phyloP scores from a whole-genome alignment of 2,888 invertebrate species.

The Eupithecia inturbata region DNA sequence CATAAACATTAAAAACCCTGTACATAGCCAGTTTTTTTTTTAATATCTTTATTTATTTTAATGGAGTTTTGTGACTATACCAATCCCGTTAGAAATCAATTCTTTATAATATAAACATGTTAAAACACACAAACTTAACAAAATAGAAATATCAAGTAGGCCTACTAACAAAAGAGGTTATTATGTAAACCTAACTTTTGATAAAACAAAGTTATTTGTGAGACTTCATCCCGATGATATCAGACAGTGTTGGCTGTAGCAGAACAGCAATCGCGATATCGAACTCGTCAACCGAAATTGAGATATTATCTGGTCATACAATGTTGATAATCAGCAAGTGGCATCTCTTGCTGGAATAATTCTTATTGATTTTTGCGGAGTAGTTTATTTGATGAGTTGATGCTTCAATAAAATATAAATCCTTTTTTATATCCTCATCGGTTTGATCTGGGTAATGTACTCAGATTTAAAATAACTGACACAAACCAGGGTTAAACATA shows the following conservation, averaged over 20 bases:
- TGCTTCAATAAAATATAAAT: background rate
- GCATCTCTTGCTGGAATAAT: background rate
- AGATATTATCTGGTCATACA: background rate
- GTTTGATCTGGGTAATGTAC: background rate
- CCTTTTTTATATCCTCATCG: background rate
- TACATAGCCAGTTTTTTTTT: too few relatives aligned
- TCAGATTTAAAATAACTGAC: background rate
- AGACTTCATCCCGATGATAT: background rate
- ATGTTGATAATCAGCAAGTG: background rate
- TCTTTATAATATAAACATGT: too few relatives aligned
- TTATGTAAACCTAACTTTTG: too few relatives aligned
- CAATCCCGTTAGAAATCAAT: too few relatives aligned
- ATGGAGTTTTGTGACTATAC: too few relatives aligned
- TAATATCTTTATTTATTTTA: too few relatives aligned
- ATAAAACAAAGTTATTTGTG: background rate
- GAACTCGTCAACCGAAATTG: background rate
- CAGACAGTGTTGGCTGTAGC: background rate
- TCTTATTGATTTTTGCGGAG: background rate
- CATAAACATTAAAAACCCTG: too few relatives aligned
- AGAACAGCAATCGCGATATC: background rate
- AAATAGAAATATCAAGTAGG: too few relatives aligned
- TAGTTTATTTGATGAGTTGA: background rate
- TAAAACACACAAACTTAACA: too few relatives aligned
- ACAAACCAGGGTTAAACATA: background rate
- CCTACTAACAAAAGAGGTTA: too few relatives aligned